Evolutionary conservation across 2,113 vertebrate species (phyloP), one percentile per base, ranked within the genome.

Genomic region (Penelope pileata): DNA sequence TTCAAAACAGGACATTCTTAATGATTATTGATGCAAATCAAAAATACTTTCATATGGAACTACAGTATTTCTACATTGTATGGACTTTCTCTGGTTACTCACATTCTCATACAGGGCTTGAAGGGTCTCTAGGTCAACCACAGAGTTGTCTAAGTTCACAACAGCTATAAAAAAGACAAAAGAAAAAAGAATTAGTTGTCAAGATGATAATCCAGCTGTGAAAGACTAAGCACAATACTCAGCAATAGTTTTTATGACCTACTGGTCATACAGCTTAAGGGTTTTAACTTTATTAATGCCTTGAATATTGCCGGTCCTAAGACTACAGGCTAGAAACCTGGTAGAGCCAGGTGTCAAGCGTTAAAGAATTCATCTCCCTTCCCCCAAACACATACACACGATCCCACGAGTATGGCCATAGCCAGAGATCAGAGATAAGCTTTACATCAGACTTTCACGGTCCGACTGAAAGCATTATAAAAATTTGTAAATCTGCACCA

Each of bases 101-200:
- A 99, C 99, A 97, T 99, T 99, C 97, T 99, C 99, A 97, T 99
- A 99, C 21, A 99, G 98, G 47, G 99, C 99, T 97, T 99, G 99
- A 89, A 99, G 98, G 7, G 99, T 99, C 97, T 99, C 99, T 96
- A 99, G 97, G 96, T 99, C 99, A 92, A 99, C 99, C 84, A 99
- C 98, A 48, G 98, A 99, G 96, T 99, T 99, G 97, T 99, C 99
- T 98, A 99, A 97, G 97, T 99, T 99, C 96, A 99, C 98, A 96
- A 99, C 97, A 86, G 99, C 99, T 99, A 96, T 83, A 64, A 45
- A 85, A 83, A 43, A 88, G 56, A 69, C 36, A 90, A 95, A 76
- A 84, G 32, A 63, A 80, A 66, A 77, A 92, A 91, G 19, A 92
- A 94, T 96, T 95, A 94, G 51, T 94, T 94, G 76, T 81, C 68